Conservation (phyloP, 2,113 vertebrate species). For the Burhinus bistriatus region DNA sequence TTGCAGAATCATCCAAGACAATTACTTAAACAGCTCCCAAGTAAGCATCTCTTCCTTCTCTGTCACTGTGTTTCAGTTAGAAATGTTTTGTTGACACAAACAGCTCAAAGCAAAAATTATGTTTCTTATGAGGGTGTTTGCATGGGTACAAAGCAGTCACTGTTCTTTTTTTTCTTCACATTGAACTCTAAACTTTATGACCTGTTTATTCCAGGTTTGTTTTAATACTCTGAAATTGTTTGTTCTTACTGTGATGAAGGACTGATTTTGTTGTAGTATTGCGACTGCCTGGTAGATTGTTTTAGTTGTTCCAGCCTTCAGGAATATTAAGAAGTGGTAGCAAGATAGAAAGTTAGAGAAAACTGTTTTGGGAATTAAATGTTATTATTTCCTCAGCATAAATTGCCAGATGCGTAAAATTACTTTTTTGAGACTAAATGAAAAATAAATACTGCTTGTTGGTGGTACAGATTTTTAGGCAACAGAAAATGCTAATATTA, state of each 20-base stretch:
- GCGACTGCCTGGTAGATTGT: not conserved
- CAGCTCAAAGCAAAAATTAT: not conserved
- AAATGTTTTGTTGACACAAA: not conserved
- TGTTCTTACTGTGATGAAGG: not conserved
- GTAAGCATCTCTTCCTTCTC: slow-evolving; percentile 2
- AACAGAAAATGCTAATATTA: not conserved
- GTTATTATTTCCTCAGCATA: not conserved
- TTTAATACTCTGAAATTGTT: not conserved
- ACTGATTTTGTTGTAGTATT: not conserved
- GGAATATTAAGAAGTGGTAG: not conserved
- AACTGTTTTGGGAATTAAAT: not conserved
- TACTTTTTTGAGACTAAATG: not conserved
- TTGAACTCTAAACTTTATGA: not conserved
- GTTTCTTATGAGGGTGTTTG: not conserved
- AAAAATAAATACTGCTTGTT: not conserved
- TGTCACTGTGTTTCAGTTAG: not conserved
- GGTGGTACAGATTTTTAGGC: not conserved
- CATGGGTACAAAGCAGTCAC: not conserved
- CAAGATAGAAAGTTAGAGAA: not conserved
- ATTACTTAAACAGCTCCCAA: not conserved
- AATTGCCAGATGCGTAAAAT: not conserved
- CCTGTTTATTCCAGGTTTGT: not conserved
- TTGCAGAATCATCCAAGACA: not conserved
- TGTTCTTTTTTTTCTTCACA: not conserved
- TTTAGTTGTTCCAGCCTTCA: not conserved